These are phyloP conservation scores for Molossus alvarezi DNA, from an alignment of 2,797 vertebrate species.

Conservation along the genomic window DNA sequence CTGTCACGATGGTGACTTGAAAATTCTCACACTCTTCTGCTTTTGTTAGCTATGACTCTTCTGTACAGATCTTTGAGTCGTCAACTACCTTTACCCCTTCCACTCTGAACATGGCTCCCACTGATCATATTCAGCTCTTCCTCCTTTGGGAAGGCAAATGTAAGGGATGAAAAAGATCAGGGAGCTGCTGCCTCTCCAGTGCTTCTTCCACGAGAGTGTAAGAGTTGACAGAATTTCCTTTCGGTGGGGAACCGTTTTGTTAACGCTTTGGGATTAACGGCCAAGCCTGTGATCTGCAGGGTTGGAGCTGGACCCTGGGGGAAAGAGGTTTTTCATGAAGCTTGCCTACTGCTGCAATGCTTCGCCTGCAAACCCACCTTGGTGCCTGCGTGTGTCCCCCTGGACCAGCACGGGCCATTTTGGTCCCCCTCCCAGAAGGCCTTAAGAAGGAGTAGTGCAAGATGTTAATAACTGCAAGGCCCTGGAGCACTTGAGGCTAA, in stretches of 20 bases:
- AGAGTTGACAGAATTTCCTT: not conserved
- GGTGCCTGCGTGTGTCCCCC: not conserved
- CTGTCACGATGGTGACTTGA: not conserved
- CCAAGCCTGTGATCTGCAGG: not conserved
- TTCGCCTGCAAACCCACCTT: not conserved
- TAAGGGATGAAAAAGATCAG: not conserved
- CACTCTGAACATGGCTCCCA: not conserved
- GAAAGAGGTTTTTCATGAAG: not conserved
- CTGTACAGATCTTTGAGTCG: not conserved
- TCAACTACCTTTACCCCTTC: not conserved
- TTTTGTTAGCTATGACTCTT: not conserved
- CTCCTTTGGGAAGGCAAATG: not conserved
- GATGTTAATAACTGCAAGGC: not conserved
- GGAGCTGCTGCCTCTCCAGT: not conserved
- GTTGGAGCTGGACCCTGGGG: rapidly evolving
- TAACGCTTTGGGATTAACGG: not conserved
- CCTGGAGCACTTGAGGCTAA: not conserved
- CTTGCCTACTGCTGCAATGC: rapidly evolving
- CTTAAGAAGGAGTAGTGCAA: not conserved
- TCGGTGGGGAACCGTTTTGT: not conserved
- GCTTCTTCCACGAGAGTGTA: not conserved
- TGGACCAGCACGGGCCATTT: not conserved
- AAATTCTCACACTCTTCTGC: not conserved
- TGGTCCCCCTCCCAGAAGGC: no score
- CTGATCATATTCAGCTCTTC: not conserved